Percentiles rank a stretch among this genome's conserved stretches.
Evolutionary conservation across 2,113 vertebrate genomes (phyloP).

Genomic region (Ailuropoda melanoleuca): DNA sequence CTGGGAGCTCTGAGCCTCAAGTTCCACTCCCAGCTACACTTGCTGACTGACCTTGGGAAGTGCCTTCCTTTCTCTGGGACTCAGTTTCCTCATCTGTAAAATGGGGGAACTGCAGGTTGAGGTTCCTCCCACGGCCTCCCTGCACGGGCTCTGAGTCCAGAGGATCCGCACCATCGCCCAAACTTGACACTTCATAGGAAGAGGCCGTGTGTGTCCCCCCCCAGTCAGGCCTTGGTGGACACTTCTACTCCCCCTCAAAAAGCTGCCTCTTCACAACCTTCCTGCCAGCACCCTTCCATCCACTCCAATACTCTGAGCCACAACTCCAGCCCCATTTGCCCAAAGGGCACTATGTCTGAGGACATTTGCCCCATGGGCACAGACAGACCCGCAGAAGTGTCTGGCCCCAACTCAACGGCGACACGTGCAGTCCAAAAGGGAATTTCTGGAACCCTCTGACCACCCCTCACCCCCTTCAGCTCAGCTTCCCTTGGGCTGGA

Average conservation of each 20-base stretch:
- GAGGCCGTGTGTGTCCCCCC: background rate
- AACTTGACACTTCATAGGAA: background rate
- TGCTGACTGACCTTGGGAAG: background rate
- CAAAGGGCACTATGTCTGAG: background rate
- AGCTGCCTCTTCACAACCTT: background rate
- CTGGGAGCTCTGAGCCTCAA: background rate
- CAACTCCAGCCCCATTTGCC: background rate
- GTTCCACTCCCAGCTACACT: background rate
- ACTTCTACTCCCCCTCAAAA: background rate
- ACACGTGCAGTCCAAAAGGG: background rate
- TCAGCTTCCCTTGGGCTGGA: background rate
- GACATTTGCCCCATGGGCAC: background rate
- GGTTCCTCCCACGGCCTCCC: background rate
- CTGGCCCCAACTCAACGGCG: background rate
- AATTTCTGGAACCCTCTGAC: background rate
- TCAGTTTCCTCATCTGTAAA: constrained; percentile 29
- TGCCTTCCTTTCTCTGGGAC: background rate
- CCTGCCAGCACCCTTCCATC: background rate
- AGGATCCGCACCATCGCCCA: background rate
- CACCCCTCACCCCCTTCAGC: background rate
- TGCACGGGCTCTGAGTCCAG: background rate
- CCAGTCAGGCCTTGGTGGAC: background rate
- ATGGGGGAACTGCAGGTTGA: background rate
- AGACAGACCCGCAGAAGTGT: background rate
- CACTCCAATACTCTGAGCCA: background rate